Base-by-base conservation (phyloP, 2,888 invertebrate genomes). In the Pimpla rufipes region DNA sequence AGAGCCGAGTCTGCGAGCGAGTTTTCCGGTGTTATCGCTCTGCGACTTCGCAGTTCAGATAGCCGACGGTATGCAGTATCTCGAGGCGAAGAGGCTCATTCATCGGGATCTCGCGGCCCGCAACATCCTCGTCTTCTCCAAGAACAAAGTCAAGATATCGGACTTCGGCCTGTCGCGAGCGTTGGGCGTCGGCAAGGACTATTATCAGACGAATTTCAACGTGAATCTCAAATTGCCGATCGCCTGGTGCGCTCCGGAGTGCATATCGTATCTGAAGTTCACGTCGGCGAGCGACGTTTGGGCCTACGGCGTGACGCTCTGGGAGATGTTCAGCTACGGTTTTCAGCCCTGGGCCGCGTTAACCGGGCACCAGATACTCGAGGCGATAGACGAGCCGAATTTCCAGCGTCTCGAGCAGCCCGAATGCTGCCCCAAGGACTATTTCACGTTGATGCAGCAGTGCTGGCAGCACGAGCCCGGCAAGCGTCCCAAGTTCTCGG, bases 311-410 rank as follows among this genome's bases (percentile, higher is more conserved):
- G 98, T 99, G 0, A 98, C 99, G n/a, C 94, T 99, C 0, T 99
- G 99, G 99, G 99, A 99, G 93, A 98, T 99, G 98, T 99, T 99
- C 93, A 98, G 98, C 0, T 99, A 99, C 91, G 99, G 99, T 0
- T 98, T 98, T 92, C 99, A 99, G 93, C 99, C 99, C 0, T 99
- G 99, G 99, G 97, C 98, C 0, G 98, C 98, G 0, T 95, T 98
- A 71, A 98, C 98, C 0, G 98, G 98, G 0, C 97, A 98, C 87
- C 98, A 99, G 93, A 99, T 99, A 87, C 94, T 99, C 5, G 98
- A 98, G 93, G 97, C 98, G 5, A 98, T 99, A 80, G 99, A 99
- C 93, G 96, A 97, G 82, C 99, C 98, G 37, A 97, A 98, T 92
- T 97, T 95, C 92, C 97, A 97, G 94, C 95, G 99, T 82, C 94